A percentile compares a stretch with the other conserved stretches of the same genome.
phyloP scores from a whole-genome alignment of 1,140 invertebrate genomes.

The Phymastichus coffea region DNA sequence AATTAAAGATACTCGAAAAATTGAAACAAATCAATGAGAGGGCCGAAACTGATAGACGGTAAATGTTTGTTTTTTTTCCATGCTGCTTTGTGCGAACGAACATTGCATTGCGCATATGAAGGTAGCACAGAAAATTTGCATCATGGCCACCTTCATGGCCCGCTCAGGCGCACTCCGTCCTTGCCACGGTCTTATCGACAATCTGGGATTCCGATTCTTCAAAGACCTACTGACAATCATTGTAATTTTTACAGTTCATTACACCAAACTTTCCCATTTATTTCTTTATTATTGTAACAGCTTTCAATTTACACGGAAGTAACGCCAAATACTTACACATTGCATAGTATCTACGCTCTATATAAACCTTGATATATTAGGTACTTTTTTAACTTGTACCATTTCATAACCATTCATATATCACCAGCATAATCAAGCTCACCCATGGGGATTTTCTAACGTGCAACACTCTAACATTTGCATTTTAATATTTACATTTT shows the following conservation, averaged over 20 bases:
- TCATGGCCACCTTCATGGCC: conserved; percentile 50
- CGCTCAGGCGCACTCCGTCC: conserved; percentile 61
- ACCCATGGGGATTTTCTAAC: too few species aligned
- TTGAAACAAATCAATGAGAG: not conserved
- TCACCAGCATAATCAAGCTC: not conserved
- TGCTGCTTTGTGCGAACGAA: conserved; percentile 47
- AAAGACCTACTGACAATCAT: conserved; percentile 55
- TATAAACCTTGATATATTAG: not conserved
- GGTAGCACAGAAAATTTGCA: conserved; percentile 64
- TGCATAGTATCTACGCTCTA: too few species aligned
- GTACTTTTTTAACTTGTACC: not conserved
- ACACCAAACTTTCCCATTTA: conserved; percentile 3
- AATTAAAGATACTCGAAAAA: too few species aligned
- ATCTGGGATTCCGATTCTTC: conserved; percentile 63
- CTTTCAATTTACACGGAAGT: conserved; percentile 4
- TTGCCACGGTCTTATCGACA: conserved; percentile 62
- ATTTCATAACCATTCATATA: not conserved
- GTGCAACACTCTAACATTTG: too few species aligned
- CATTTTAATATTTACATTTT: too few species aligned
- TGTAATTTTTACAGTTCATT: conserved; percentile 44
- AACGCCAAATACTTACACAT: conserved; percentile 1
- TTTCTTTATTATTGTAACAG: conserved; percentile 7
- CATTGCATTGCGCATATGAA: conserved; percentile 46
- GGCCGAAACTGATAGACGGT: not conserved
- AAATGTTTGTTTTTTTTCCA: conserved; percentile 41